These are phyloP conservation scores for Drosophila oshimai DNA, from an alignment of 1,140 invertebrate genomes.

Conservation along the genomic window DNA sequence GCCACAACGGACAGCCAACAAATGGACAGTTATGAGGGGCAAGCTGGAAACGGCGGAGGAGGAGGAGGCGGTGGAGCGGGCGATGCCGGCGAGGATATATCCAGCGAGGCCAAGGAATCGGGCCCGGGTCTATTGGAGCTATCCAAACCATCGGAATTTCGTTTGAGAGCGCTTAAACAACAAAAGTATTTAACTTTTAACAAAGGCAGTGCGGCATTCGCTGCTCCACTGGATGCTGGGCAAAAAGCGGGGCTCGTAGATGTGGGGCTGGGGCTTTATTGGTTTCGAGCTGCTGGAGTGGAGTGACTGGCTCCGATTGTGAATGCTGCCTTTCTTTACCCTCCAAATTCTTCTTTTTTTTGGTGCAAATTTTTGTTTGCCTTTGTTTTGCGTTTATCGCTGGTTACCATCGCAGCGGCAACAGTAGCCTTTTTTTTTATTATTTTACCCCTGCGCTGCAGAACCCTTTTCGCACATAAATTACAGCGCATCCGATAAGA, in stretches of 20 bases:
- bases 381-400: slow-evolving; percentile 79
- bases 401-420: slow-evolving; percentile 73
- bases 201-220: slow-evolving; percentile 61
- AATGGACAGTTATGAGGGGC: slow-evolving; percentile 59
- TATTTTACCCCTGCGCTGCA: slow-evolving; percentile 50
- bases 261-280: no score
- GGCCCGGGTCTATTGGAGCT: slow-evolving; percentile 78
- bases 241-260: background rate
- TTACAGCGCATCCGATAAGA: slow-evolving; percentile 82
- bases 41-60: slow-evolving; percentile 21
- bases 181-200: slow-evolving; percentile 82
- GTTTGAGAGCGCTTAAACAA: slow-evolving; percentile 81
- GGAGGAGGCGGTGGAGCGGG: slow-evolving; percentile 29
- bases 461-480: slow-evolving; percentile 82
- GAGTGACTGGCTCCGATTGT: slow-evolving; percentile 40
- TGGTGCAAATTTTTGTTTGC: slow-evolving; percentile 67
- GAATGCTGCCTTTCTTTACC: slow-evolving; percentile 32
- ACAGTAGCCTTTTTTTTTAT: slow-evolving; percentile 59
- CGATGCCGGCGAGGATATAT: slow-evolving; percentile 58
- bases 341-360: slow-evolving; percentile 25
- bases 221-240: slow-evolving; percentile 38
- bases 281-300: slow-evolving; percentile 44
- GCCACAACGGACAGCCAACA: slow-evolving; percentile 61
- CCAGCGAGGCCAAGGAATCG: slow-evolving; percentile 71
- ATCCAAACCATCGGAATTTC: slow-evolving; percentile 82